Conservation (phyloP, 1,140 invertebrate species). For the Drosophila triauraria region DNA sequence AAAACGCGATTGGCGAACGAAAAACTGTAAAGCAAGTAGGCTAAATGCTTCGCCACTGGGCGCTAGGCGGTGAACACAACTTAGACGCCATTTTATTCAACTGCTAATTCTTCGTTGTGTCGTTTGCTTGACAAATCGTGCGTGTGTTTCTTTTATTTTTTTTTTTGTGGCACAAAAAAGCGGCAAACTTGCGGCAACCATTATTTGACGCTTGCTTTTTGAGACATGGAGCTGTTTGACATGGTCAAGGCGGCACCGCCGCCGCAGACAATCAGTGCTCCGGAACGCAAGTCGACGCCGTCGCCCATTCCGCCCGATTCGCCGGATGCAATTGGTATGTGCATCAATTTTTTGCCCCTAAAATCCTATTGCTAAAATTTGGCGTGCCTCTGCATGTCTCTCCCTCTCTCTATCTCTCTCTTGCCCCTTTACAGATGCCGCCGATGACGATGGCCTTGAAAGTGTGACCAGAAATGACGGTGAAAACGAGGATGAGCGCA, state of each 20-base stretch:
- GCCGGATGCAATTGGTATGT: conserved; percentile 13
- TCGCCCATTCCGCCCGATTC: conserved; percentile 21
- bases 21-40: neutral
- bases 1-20: conserved; percentile 18
- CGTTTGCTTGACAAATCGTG: neutral
- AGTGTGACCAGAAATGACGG: neutral
- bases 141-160: neutral
- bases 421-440: neutral
- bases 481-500: neutral
- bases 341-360: neutral
- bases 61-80: too few species aligned
- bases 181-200: conserved; percentile 1
- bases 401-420: too few species aligned
- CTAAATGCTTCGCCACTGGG: neutral
- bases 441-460: neutral
- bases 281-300: neutral
- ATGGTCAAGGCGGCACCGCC: conserved; percentile 63
- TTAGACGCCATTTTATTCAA: neutral
- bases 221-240: conserved; percentile 65
- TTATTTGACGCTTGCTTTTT: neutral
- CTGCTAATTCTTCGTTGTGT: too few species aligned
- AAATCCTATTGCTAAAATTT: neutral
- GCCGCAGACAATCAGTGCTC: conserved; percentile 32
- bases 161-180: conserved; percentile 12
- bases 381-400: neutral